Base-by-base conservation (phyloP, 2,797 vertebrate species). In the Pipistrellus pipistrellus region DNA sequence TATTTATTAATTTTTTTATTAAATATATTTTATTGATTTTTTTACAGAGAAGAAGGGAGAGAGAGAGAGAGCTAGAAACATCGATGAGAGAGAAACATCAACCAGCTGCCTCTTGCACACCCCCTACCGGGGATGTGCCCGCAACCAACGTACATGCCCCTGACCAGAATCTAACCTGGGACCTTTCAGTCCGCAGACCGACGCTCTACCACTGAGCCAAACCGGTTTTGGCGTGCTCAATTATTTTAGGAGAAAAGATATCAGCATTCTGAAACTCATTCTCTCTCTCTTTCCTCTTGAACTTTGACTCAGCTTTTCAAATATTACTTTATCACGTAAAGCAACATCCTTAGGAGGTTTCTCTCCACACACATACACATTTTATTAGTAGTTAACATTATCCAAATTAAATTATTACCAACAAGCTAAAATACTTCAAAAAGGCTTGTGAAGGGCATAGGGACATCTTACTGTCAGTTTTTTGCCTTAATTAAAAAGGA, bases 401-500 rank as follows among this genome's bases (percentile, higher is more conserved):
- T 59, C 75, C 73, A 92, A 94, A 81, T 64, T 18, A 91, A 85
- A 85, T 88, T 71, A 72, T 59, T 85, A 44, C 23, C 32, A 27
- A 51, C 30, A 81, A 93, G 68, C 21, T 93, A 53, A 88, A 93
- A 71, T 81, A 62, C 32, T 86, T 93, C 68, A 88, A 4, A 89
- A 90, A 51, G 46, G 3, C 78, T 90, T 77, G 23, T 1, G 35
- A 84, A 94, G 59, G 68, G 41, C 23, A 48, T 41, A 35, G 30
- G 23, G 32, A 77, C 18, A 77, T 72, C 78, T 90, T 41, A 80
- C 18, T 75, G 51, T 41, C 27, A 76, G 44, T 23, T 48, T 92
- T 92, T 90, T 88, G 55, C 78, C 44, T 85, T 91, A 76, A 80
- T 87, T 64, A 85, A 14, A 77, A 88, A 91, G 55, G 20, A 68